phyloP scores from a whole-genome alignment of 2,797 vertebrate species.

The Todus mexicanus region DNA sequence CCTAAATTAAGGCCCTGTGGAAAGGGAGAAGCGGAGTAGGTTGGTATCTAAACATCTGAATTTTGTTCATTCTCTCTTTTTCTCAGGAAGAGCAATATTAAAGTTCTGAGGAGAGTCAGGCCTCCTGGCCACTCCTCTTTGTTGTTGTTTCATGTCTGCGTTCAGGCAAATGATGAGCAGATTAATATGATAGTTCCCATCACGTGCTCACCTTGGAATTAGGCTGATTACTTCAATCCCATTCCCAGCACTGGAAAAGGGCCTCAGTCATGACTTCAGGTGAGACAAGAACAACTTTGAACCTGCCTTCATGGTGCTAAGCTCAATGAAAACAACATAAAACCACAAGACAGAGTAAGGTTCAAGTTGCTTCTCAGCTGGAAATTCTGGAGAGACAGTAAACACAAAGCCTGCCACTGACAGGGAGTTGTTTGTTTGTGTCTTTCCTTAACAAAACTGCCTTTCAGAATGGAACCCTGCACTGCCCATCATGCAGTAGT shows the following conservation, averaged over 20 bases:
- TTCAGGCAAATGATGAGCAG: background rate
- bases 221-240: background rate
- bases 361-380: conserved; percentile 22
- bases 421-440: conserved; percentile 5
- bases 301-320: conserved; percentile 15
- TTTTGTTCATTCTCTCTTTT: background rate
- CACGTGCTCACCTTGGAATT: background rate
- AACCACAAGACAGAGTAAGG: conserved; percentile 5
- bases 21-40: background rate
- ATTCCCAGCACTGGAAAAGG: background rate
- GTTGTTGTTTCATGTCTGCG: background rate
- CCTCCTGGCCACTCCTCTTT: background rate
- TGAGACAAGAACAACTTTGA: conserved; percentile 13
- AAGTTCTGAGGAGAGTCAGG: background rate
- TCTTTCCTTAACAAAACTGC: background rate
- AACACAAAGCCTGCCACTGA: background rate
- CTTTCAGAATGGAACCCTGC: background rate
- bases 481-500: background rate
- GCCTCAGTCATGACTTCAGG: background rate
- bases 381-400: conserved; percentile 11
- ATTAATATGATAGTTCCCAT: background rate
- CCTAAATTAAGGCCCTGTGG: background rate
- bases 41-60: background rate
- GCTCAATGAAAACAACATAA: conserved; percentile 18
- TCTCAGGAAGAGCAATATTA: background rate